These are phyloP conservation scores for Diabrotica undecimpunctata DNA, from an alignment of 1,140 invertebrate genomes.

Conservation along the genomic window DNA sequence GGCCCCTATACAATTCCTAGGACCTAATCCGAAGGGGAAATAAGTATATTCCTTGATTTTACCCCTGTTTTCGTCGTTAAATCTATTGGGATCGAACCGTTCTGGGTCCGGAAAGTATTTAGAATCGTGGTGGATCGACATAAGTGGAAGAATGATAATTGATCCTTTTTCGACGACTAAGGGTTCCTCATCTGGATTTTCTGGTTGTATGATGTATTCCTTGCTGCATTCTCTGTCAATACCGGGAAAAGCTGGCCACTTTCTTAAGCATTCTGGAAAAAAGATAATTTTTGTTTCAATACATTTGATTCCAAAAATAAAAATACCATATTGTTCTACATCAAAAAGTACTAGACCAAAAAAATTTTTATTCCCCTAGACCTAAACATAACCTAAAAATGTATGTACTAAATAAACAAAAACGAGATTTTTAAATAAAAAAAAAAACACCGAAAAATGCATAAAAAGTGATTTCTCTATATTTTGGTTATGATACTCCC, in stretches of 20 bases:
- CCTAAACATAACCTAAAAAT: too few species aligned
- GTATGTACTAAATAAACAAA: too few species aligned
- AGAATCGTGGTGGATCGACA: conserved; percentile 58
- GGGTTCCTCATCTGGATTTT: conserved; percentile 27
- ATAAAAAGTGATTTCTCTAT: too few species aligned
- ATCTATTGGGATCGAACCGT: conserved; percentile 55
- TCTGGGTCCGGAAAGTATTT: too few species aligned
- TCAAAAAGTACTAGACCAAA: too few species aligned
- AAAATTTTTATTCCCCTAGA: too few species aligned
- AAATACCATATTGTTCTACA: too few species aligned
- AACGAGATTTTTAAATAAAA: too few species aligned
- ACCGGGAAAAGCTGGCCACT: conserved; percentile 15
- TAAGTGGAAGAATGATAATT: conserved; percentile 48
- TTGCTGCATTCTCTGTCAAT: conserved; percentile 28
- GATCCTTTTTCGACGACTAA: conserved; percentile 44
- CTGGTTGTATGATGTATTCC: conserved; percentile 24
- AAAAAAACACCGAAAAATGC: too few species aligned
- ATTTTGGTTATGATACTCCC: too few species aligned
- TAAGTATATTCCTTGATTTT: conserved; percentile 31
- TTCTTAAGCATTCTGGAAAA: conserved; percentile 22
- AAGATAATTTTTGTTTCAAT: background rate
- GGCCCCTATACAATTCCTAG: conserved; percentile 48
- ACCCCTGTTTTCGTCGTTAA: conserved; percentile 48
- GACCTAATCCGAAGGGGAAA: conserved; percentile 50
- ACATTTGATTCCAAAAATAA: too few species aligned